Evolutionary conservation across 2,888 invertebrate genomes (phyloP), one percentile per base, ranked within the genome.

Genomic region (Pseudeuparius sepicola): DNA sequence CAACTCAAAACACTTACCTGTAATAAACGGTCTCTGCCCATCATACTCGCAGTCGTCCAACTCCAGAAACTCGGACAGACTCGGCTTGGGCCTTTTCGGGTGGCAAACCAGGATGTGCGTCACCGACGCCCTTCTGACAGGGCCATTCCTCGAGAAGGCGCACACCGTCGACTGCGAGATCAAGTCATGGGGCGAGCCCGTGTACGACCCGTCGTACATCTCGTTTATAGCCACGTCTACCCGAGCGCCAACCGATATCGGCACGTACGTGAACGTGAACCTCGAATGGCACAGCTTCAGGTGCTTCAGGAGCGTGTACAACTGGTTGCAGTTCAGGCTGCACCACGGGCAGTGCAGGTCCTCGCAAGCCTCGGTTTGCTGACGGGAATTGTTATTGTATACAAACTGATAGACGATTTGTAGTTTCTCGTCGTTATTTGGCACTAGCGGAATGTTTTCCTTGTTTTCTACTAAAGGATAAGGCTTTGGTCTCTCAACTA

Each of bases 291-390:
- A 90, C 26, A 90, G 66, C 60, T 93, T 90, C 35, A 96, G 72
- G 61, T 96, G 96, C 59, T 93, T 94, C 23, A 96, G 71, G 45
- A 96, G 66, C 0, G 88, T 83, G 63, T 92, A 92, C 13, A 96
- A 68, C 18, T 79, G 73, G 34, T 80, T 75, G 53, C 93, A 94
- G 63, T 92, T 86, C 12, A 94, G 66, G 4, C 84, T 84, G 60
- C 96, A 96, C 94, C 94, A 96, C 1, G 96, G 94, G 57, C 96
- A 96, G 56, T 84, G 83, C 31, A 92, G 70, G 65, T 93, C 90
- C 54, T 88, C 86, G 43, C 89, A 83, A 6, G 90, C 88, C 63
- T 93, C 93, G 1, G 93, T 94, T 64, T 93, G 93, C 57, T 94
- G 94, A 27, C 92, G 71, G 25, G 87, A 88, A 59, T 89, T 92